Evolutionary conservation across 2,113 vertebrate species (phyloP).

Genomic region (Tor tambroides): DNA sequence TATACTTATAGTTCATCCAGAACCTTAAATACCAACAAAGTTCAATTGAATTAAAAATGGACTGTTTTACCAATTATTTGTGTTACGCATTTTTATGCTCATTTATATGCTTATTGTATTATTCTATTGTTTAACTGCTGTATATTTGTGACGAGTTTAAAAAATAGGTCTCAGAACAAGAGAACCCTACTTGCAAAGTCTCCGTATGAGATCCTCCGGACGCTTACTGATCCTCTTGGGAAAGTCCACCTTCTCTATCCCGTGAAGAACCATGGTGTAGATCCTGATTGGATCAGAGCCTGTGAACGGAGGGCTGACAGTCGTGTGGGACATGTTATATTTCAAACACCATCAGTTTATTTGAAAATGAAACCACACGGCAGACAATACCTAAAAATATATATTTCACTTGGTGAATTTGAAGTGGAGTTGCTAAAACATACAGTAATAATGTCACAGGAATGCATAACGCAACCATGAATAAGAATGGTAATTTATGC

Average conservation of each 20-base stretch:
- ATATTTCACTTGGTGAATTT: neutral
- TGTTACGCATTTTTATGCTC: too few relatives aligned
- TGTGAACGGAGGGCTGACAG: constrained; percentile 73
- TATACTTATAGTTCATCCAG: too few relatives aligned
- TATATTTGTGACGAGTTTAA: neutral
- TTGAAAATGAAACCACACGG: neutral
- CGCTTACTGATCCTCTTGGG: constrained; percentile 75
- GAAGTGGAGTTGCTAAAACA: neutral
- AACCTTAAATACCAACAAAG: too few relatives aligned
- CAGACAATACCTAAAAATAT: neutral
- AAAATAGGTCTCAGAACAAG: neutral
- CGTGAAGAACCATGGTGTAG: constrained; percentile 79
- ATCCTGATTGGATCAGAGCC: constrained; percentile 79
- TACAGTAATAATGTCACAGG: neutral
- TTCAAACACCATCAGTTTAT: neutral
- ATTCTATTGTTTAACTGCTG: neutral
- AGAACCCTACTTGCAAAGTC: constrained; percentile 74
- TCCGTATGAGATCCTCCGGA: constrained; percentile 78
- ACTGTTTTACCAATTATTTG: neutral
- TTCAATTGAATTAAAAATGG: neutral
- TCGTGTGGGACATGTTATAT: constrained; percentile 14
- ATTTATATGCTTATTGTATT: too few relatives aligned
- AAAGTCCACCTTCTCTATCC: constrained; percentile 79
- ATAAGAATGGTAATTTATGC: neutral
- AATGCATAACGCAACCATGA: neutral